Percentiles rank a stretch among this genome's conserved stretches.
Evolutionary conservation across 2,113 vertebrate species (phyloP).

Genomic region (Entelurus aequoreus): DNA sequence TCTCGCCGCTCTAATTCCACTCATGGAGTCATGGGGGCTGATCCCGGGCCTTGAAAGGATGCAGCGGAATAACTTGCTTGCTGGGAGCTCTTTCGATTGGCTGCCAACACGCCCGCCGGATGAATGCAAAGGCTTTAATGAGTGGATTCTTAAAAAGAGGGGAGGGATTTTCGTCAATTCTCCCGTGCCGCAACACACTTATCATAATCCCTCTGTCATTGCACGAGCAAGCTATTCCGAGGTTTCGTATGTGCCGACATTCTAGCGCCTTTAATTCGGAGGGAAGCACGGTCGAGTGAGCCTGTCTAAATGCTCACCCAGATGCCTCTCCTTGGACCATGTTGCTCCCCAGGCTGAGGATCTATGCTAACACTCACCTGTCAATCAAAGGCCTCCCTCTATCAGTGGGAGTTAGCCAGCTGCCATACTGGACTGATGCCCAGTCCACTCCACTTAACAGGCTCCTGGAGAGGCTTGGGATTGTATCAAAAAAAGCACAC

Average conservation of each 20-base stretch:
- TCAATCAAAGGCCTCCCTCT: conserved; percentile 48
- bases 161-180: conserved; percentile 51
- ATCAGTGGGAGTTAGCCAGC: conserved; percentile 43
- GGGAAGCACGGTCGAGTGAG: conserved; percentile 11
- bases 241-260: conserved; percentile 6
- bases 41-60: conserved; percentile 31
- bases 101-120: conserved; percentile 19
- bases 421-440: conserved; percentile 50
- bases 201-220: conserved; percentile 50
- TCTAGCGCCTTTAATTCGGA: background rate
- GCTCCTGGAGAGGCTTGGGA: background rate
- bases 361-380: conserved; percentile 40
- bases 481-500: no score
- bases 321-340: conserved; percentile 25
- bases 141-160: conserved; percentile 47
- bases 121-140: conserved; percentile 53
- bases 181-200: conserved; percentile 51
- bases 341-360: conserved; percentile 26
- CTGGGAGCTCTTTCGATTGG: conserved; percentile 35
- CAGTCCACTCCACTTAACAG: conserved; percentile 44
- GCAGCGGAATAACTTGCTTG: conserved; percentile 21
- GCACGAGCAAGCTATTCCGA: conserved; percentile 44
- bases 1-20: conserved; percentile 51
- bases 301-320: conserved; percentile 18
- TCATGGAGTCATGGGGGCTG: conserved; percentile 39